Percentiles rank a stretch among this genome's conserved stretches.
Conservation (phyloP, 2,113 vertebrate genomes). For the Corydoras sp. region DNA sequence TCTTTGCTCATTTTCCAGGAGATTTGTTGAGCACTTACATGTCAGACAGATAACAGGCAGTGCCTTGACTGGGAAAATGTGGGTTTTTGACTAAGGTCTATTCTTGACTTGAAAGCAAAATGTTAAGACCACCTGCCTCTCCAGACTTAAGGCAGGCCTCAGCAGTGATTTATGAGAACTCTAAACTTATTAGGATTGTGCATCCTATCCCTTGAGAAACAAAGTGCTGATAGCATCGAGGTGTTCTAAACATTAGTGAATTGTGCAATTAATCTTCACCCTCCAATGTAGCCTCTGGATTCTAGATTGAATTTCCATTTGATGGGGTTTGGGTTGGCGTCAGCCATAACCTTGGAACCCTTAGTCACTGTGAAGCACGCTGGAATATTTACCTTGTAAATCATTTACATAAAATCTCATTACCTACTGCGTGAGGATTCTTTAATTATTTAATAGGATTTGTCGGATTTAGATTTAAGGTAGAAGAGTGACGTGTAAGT, state of each 20-base stretch:
- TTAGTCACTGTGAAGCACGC: neutral
- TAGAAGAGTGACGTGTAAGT: neutral
- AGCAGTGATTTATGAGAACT: slow-evolving; percentile 32
- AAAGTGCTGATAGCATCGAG: slow-evolving; percentile 29
- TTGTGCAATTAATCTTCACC: slow-evolving; percentile 23
- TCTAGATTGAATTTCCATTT: slow-evolving; percentile 19
- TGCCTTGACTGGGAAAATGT: neutral
- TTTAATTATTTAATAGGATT: slow-evolving; percentile 14
- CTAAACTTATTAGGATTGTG: slow-evolving; percentile 13
- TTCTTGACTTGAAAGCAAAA: slow-evolving; percentile 29
- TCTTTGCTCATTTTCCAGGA: slow-evolving; percentile 31
- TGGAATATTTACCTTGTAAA: slow-evolving; percentile 6
- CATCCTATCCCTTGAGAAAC: slow-evolving; percentile 20
- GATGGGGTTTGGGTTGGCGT: slow-evolving; percentile 18
- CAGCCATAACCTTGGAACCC: slow-evolving; percentile 15
- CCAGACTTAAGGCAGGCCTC: slow-evolving; percentile 27
- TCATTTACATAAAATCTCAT: slow-evolving; percentile 23
- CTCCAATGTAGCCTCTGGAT: slow-evolving; percentile 20
- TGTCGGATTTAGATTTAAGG: neutral
- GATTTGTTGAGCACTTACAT: slow-evolving; percentile 28
- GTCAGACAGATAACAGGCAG: slow-evolving; percentile 45
- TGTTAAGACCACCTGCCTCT: slow-evolving; percentile 37
- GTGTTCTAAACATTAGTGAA: slow-evolving; percentile 35
- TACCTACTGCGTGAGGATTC: slow-evolving; percentile 1
- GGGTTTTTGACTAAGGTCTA: too few relatives aligned